Conservation (phyloP, 2,113 vertebrate genomes). For the Pelobates fuscus region DNA sequence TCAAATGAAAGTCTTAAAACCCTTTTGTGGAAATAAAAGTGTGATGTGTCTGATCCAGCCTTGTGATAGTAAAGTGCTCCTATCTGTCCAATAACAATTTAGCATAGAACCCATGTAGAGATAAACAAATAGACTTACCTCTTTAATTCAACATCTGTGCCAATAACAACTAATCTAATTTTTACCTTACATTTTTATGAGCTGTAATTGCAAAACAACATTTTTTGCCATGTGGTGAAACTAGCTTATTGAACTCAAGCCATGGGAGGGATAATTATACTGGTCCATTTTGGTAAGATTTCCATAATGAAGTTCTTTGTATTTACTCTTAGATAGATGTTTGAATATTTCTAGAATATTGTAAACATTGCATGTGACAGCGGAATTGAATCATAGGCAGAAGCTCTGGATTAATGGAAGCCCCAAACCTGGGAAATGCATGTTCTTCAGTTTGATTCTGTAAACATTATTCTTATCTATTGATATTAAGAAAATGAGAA, state of each 20-base stretch:
- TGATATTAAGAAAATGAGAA: conserved; percentile 27
- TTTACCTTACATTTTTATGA: conserved; percentile 52
- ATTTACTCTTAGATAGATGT: conserved; percentile 45
- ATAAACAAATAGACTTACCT: conserved; percentile 50
- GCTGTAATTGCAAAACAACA: conserved; percentile 51
- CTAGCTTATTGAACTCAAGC: conserved; percentile 52
- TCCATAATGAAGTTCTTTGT: conserved; percentile 51
- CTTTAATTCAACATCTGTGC: conserved; percentile 49
- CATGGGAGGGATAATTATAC: conserved; percentile 50
- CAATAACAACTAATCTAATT: conserved; percentile 52
- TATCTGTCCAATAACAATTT: conserved; percentile 43
- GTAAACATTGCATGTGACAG: conserved; percentile 46
- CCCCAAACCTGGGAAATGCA: not conserved
- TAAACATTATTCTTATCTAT: conserved; percentile 24
- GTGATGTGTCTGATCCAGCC: conserved; percentile 38
- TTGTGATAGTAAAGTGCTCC: conserved; percentile 25
- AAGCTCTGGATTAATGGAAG: conserved; percentile 9
- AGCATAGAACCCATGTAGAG: conserved; percentile 48
- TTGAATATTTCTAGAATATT: conserved; percentile 45
- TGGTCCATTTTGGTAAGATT: conserved; percentile 48
- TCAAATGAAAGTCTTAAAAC: too few relatives aligned
- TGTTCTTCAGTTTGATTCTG: conserved; percentile 7
- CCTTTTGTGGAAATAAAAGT: conserved; percentile 5
- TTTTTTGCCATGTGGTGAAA: conserved; percentile 51
- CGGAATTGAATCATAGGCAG: conserved; percentile 32